Evolutionary conservation across 2,888 invertebrate genomes (phyloP), one percentile per base, ranked within the genome.

Genomic region (Heliconius sara): DNA sequence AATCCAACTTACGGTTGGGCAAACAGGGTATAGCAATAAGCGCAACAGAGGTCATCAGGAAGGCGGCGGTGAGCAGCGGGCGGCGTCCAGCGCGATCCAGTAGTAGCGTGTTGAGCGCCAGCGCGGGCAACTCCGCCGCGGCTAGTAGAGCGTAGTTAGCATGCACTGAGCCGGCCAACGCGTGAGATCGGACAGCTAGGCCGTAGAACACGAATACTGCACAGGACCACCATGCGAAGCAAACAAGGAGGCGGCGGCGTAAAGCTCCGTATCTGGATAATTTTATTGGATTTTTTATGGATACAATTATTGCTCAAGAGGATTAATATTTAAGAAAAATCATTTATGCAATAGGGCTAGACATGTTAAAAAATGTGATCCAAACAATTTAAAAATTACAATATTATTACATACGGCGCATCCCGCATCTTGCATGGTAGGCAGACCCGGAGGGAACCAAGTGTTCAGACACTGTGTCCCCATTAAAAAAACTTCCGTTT

Each of bases 191-290:
- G 84, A 92, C 94, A 47, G 94, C 94, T 87, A 94, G 90, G 81
- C 94, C 94, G 90, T 94, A 94, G 89, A 93, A 93, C 88, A 94
- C 94, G 90, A 94, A 92, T 86, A 94, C 93, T 3, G 91, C 93
- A 13, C 91, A 91, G 83, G 90, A 84, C 94, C 94, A 94, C 94
- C 94, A 94, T 85, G 89, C 90, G 88, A 90, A 92, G 88, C 94
- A 94, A 76, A 93, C 93, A 83, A 85, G 84, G 83, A 94, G 87
- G 2, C 94, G 92, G 10, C 91, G 90, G 0, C 94, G 91, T n/a
- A 94, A 87, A 65, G 87, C 91, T 4, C 89, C 85, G 87, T 94
- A 93, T 79, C 94, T 94, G 86, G 16, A 60, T 12, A 22, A 60
- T 60, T 60, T 60, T 27, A 25, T 63, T 63, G n/a, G 52, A 10